Base-by-base conservation (phyloP, 2,113 vertebrate species). In the Sinocyclocheilus anophthalmus region DNA sequence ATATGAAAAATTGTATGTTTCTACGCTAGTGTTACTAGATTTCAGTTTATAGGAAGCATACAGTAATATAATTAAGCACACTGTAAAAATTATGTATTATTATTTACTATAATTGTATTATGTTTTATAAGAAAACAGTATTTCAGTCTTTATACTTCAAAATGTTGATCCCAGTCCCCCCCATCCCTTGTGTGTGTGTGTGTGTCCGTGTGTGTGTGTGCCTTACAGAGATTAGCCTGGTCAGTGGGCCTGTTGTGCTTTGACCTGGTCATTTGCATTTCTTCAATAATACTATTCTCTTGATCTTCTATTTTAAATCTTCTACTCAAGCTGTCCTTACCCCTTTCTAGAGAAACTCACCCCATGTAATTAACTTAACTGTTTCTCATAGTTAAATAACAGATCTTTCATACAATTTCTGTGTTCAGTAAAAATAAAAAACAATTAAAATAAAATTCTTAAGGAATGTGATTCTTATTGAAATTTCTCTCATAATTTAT, bases 231-330 rank as follows among this genome's bases (percentile, higher is more conserved):
- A 87, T 89, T 87, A 89, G 87, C 77, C 69, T 85, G 85, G 85
- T 81, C 83, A 87, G 69, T 83, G 39, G 42, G 37, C 65, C 81
- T 88, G 81, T 69, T 89, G 88, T 88, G 69, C 69, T 84, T 87
- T 81, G 83, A 76, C 87, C 84, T 48, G 30, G 59, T 79, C 69
- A 87, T 87, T 89, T 81, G 85, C 88, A 89, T 89, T 86, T 88
- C 84, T 87, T 86, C 24, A 85, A 84, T 82, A 81, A 79, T 83
- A 22, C 55, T 59, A 59, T 59, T 59, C 20, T 59, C 57, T 22
- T 59, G 20, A 59, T 59, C 57, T 22, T 59, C 57, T 22, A 22
- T 22, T 59, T 59, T 22, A 59, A 59, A 59, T 59, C 57, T 57
- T 39, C 20, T 48, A 16, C 20, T 24, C 33, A 86, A 77, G 37